phyloP scores from a whole-genome alignment of 2,888 invertebrate species.

The Drosophila diplacantha region DNA sequence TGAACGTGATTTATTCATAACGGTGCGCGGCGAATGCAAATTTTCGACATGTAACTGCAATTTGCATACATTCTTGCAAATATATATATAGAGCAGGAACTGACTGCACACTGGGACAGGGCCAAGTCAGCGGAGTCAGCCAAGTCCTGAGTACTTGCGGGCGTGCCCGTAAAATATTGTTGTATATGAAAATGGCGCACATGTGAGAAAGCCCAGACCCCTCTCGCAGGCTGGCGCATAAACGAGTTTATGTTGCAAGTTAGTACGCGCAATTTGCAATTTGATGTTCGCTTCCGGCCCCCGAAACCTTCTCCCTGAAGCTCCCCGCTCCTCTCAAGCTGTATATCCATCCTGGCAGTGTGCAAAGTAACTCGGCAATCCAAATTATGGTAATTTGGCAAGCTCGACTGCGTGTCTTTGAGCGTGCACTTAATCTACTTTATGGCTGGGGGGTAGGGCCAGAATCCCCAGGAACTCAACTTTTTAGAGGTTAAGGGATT shows the following conservation, averaged over 20 bases:
- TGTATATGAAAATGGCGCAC: conserved; percentile 36
- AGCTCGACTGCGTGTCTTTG: conserved; percentile 46
- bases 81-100: conserved; percentile 7
- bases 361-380: conserved; percentile 48
- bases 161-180: conserved; percentile 41
- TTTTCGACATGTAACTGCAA: conserved; percentile 58
- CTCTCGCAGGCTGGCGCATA: conserved; percentile 36
- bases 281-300: conserved; percentile 39
- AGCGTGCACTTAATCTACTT: conserved; percentile 44
- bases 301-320: conserved; percentile 1
- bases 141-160: conserved; percentile 35
- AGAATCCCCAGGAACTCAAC: conserved; percentile 6
- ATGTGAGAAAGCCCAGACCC: conserved; percentile 11
- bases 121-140: conserved; percentile 26
- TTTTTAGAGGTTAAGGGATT: conserved; percentile 7
- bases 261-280: conserved; percentile 56
- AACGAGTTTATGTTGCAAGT: conserved; percentile 61
- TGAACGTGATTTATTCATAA: conserved; percentile 63
- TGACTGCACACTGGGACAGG: conserved; percentile 3
- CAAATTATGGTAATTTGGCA: conserved; percentile 51
- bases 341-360: conserved; percentile 11
- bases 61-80: conserved; percentile 48
- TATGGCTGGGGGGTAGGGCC: conserved; percentile 9
- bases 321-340: conserved; percentile 3
- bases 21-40: conserved; percentile 55